Evolutionary conservation across 2,797 vertebrate species (phyloP).

Genomic region (Smutsia gigantea): DNA sequence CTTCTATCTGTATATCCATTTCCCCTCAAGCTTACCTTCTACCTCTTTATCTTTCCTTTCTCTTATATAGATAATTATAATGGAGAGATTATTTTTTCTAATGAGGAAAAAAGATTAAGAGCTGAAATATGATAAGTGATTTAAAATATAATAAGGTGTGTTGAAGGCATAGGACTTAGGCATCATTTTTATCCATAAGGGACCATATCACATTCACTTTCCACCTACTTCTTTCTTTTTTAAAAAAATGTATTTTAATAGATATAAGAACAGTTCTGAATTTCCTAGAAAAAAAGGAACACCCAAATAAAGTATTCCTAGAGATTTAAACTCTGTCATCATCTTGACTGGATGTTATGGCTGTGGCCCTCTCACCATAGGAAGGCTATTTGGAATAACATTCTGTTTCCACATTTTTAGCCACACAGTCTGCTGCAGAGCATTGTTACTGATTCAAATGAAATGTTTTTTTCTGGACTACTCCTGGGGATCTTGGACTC

Average conservation of each 20-base stretch:
- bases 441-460: not conserved
- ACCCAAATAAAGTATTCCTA: not conserved
- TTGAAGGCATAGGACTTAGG: not conserved
- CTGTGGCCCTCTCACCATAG: not conserved
- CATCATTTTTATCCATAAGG: not conserved
- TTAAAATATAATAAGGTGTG: not conserved
- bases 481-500: constrained; percentile 11
- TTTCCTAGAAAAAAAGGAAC: not conserved
- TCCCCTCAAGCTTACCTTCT: not conserved
- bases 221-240: not conserved
- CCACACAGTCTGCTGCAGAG: constrained; percentile 56
- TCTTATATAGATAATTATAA: not conserved
- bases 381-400: constrained; percentile 44
- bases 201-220: not conserved
- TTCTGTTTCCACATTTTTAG: constrained; percentile 56
- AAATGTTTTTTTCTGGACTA: constrained; percentile 44
- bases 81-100: not conserved
- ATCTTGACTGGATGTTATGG: not conserved
- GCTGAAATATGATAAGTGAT: not conserved
- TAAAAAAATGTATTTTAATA: not conserved
- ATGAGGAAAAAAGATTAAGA: not conserved
- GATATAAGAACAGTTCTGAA: not conserved
- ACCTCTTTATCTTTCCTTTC: not conserved
- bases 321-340: not conserved
- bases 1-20: not conserved